phyloP scores from a whole-genome alignment of 2,113 vertebrate genomes.

The Phylloscopus trochilus region DNA sequence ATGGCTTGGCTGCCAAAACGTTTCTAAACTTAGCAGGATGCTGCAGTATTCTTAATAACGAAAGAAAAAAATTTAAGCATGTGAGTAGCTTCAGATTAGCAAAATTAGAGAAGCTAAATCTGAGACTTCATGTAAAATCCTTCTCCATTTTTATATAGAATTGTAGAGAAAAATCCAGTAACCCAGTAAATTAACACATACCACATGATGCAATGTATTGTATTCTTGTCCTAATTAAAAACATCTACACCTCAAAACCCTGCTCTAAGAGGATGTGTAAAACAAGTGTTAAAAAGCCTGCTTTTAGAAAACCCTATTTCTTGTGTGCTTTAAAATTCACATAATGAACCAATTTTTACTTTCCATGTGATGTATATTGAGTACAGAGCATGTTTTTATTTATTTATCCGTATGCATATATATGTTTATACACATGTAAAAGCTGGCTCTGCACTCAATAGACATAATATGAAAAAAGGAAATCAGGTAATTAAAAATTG shows the following conservation, averaged over 20 bases:
- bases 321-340: neutral
- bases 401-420: neutral
- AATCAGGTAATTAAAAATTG: neutral
- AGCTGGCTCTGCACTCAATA: neutral
- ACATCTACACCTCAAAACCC: neutral
- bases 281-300: neutral
- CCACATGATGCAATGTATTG: neutral
- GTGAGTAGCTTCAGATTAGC: neutral
- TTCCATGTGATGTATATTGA: neutral
- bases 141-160: neutral
- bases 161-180: neutral
- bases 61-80: neutral
- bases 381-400: neutral
- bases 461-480: neutral
- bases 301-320: neutral
- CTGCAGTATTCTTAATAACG: neutral
- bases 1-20: neutral
- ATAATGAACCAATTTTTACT: neutral
- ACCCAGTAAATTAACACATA: neutral
- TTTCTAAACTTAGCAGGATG: neutral
- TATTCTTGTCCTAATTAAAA: neutral
- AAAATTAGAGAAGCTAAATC: neutral
- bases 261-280: neutral
- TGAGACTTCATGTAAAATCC: neutral
- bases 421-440: neutral